These are phyloP conservation scores for Camponotus vicinus DNA, from an alignment of 1,140 invertebrate species.

Conservation along the genomic window DNA sequence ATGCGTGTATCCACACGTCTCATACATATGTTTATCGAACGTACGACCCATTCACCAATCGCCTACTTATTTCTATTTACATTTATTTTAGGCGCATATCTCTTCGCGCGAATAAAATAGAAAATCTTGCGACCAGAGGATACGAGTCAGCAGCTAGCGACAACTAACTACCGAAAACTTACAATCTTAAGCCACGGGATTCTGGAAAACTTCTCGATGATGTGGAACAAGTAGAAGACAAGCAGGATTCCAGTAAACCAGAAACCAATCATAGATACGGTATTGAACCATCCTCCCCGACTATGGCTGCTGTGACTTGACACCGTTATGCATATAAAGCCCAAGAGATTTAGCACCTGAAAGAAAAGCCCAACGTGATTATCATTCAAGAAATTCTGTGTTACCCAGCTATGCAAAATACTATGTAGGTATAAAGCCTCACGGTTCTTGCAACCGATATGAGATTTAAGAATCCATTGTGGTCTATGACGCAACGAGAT, in stretches of 20 bases:
- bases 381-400: constrained; percentile 36
- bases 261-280: constrained; percentile 94
- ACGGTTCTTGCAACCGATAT: background rate
- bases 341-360: constrained; percentile 92
- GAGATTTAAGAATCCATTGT: constrained; percentile 34
- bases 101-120: background rate
- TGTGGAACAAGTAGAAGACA: constrained; percentile 93
- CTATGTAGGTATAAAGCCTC: constrained; percentile 11
- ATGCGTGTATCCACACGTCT: background rate
- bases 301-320: constrained; percentile 86
- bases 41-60: background rate
- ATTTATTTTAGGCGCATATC: constrained; percentile 18
- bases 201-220: constrained; percentile 94
- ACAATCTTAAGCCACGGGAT: constrained; percentile 96
- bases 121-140: background rate
- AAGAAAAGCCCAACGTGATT: constrained; percentile 77
- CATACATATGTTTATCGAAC: constrained; percentile 28
- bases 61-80: background rate
- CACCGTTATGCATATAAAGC: constrained; percentile 93
- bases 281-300: constrained; percentile 91
- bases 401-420: background rate
- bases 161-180: constrained; percentile 80
- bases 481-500: background rate
- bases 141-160: background rate
- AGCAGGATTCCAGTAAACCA: constrained; percentile 94